phyloP scores from a whole-genome alignment of 2,888 invertebrate species.

The Cheilosia impressa region DNA sequence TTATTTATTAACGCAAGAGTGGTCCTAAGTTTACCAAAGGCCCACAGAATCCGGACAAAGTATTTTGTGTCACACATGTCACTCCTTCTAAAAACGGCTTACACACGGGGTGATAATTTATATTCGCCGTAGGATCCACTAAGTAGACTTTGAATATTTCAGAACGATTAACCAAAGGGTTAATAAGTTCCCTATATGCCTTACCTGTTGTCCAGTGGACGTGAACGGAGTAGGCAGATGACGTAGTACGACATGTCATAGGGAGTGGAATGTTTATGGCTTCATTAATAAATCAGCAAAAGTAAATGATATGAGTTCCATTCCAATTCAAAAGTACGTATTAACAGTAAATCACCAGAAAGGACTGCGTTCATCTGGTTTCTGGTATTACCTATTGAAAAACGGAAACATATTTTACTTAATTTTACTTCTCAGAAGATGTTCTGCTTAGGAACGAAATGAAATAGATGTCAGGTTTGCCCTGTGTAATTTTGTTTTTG shows the following conservation, averaged over 20 bases:
- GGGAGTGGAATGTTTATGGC: slow-evolving; percentile 18
- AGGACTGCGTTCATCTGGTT: too few species aligned
- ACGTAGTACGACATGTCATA: neutral
- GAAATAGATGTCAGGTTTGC: too few species aligned
- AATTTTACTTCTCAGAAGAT: too few species aligned
- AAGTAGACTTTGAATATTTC: slow-evolving; percentile 38
- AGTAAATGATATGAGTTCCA: too few species aligned
- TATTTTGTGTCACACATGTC: slow-evolving; percentile 18
- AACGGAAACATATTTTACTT: too few species aligned
- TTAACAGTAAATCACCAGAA: too few species aligned
- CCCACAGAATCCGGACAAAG: slow-evolving; percentile 13
- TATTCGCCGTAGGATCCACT: slow-evolving; percentile 19
- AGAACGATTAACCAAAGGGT: slow-evolving; percentile 25
- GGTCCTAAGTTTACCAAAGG: slow-evolving; percentile 2
- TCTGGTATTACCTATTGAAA: too few species aligned
- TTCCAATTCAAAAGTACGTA: too few species aligned
- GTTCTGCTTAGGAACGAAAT: too few species aligned
- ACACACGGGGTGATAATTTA: slow-evolving; percentile 33
- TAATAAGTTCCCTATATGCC: neutral
- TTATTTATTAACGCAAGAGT: slow-evolving; percentile 51
- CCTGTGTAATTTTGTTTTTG: too few species aligned
- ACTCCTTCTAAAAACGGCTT: neutral
- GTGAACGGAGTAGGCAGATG: neutral
- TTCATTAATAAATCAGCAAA: slow-evolving; percentile 8
- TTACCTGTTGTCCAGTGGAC: slow-evolving; percentile 16